Percentiles rank a stretch among this genome's conserved stretches.
These are phyloP conservation scores for Platerodrilus igneus DNA, from an alignment of 2,888 invertebrate genomes.

Conservation along the genomic window DNA sequence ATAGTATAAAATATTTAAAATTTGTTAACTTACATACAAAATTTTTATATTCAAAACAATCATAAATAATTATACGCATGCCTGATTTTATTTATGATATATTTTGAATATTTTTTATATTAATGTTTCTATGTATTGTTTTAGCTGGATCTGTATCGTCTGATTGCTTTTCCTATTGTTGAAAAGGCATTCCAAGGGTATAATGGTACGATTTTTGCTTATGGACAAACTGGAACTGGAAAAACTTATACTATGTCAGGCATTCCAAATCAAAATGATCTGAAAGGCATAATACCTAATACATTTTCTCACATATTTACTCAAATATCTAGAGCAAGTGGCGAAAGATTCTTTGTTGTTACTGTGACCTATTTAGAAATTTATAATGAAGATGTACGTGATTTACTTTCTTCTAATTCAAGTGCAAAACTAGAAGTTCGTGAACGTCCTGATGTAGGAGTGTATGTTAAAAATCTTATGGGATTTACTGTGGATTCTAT, in stretches of 20 bases:
- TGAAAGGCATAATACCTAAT: slow-evolving; percentile 95
- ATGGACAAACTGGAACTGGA: slow-evolving; percentile 93
- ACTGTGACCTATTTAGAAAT: slow-evolving; percentile 98
- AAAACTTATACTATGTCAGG: slow-evolving; percentile 99
- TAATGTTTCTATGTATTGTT: no score
- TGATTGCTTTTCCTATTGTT: slow-evolving; percentile 93
- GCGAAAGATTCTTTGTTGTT: slow-evolving; percentile 70
- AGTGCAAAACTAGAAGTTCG: slow-evolving; percentile 85
- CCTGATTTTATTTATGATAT: no score
- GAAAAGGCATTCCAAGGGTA: slow-evolving; percentile 95
- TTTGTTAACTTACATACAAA: no score
- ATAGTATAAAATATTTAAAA: no score
- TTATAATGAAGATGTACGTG: slow-evolving; percentile 98
- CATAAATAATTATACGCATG: no score
- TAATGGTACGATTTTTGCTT: slow-evolving; percentile 90
- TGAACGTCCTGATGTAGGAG: slow-evolving; percentile 93
- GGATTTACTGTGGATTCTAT: slow-evolving; percentile 88
- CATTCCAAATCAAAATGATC: slow-evolving; percentile 76
- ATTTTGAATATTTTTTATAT: no score
- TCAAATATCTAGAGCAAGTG: slow-evolving; percentile 92
- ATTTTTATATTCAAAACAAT: no score
- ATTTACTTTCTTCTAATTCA: slow-evolving; percentile 82
- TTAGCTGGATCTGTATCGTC: slow-evolving; percentile 90
- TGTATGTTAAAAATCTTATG: slow-evolving; percentile 95
- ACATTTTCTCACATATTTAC: slow-evolving; percentile 99